Base-by-base conservation (phyloP, 2,113 vertebrate species). In the rat (Rattus norvegicus) region DNA sequence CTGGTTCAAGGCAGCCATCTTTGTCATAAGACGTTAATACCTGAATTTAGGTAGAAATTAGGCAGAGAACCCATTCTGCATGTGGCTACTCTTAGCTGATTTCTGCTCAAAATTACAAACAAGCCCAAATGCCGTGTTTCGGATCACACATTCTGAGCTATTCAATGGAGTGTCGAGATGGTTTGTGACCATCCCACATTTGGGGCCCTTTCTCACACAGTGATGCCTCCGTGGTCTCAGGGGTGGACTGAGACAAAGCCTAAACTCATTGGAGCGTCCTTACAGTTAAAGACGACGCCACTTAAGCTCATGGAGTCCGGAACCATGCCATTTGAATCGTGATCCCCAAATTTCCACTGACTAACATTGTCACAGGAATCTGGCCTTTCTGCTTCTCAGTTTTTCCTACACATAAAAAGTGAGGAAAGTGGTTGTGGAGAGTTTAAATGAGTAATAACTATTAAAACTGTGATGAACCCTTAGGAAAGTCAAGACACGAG, bases 81-180 rank as follows among this genome's bases (percentile, higher is more conserved):
- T 47, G 47, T 90, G 28, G 43, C 87, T 4, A 49, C 79, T 95
- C 59, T 93, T 80, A 80, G 2, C 59, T 47, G 26, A 59, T 39
- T 95, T 93, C 10, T 36, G 72, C 47, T 95, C 36, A 90, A 73
- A 90, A 86, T 92, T 87, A 77, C 88, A 89, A 36, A 81, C 70
- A 81, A 43, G 22, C 28, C 49, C 52, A 59, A 72, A 56, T 28
- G 19, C 33, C 24, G 26, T 67, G 52, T 77, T 79, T 11, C 63
- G 70, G 28, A 28, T 73, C 1, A 17, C 14, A 9, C 19, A 3
- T 24, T 83, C 26, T 89, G n/a, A 49, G 80, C 12, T 59, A 76
- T 69, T 81, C 69, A 7, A 0, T 47, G 59, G n/a, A 59, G 36
- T 67, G 75, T 56, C 76, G 76, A 91, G 84, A 39, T 14, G 79